Evolutionary conservation across 2,113 vertebrate genomes (phyloP), one percentile per base, ranked within the genome.

Genomic region (Ammodramus savannarum): DNA sequence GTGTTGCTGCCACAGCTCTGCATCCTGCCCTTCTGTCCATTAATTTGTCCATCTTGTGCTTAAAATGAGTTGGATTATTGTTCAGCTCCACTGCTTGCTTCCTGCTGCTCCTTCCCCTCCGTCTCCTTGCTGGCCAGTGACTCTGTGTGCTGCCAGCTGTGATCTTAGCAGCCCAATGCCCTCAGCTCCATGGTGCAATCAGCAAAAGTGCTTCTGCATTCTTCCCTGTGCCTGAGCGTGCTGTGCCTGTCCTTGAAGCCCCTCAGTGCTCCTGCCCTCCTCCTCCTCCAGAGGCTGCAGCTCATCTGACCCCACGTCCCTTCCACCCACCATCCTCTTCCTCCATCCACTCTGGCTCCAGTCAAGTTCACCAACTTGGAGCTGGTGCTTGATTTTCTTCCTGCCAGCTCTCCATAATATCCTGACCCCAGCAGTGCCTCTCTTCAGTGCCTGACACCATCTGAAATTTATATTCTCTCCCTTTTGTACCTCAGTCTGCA

Each of bases 301-400:
- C 71, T 74, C 76, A 6, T 11, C 89, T 1, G 2, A 43, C 46
- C 66, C 76, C 3, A 1, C 0, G 0, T 18, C 8, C 25, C 89
- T 80, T 79, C 63, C 0, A 0, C n/a, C n/a, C 0, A 0, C 84
- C 23, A 2, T 80, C 77, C 65, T 94, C 94, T 89, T 92, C 89
- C 51, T 91, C 80, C 80, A 5, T 54, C 75, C 68, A 13, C 49
- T 80, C 84, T 2, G 43, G 38, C 72, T 71, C 41, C 84, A 74
- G 55, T 29, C 65, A 67, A 59, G 91, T 67, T 86, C 73, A 75
- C 15, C 59, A 59, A 63, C 65, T 55, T 89, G 38, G 77, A 43
- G 87, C 95, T 92, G 76, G 59, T 17, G 46, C 19, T 59, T 54
- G 65, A 81, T 81, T 95, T 93, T 93, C 68, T 41, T 87, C 68